phyloP scores from a whole-genome alignment of 1,140 invertebrate species.

The Samia ricini region DNA sequence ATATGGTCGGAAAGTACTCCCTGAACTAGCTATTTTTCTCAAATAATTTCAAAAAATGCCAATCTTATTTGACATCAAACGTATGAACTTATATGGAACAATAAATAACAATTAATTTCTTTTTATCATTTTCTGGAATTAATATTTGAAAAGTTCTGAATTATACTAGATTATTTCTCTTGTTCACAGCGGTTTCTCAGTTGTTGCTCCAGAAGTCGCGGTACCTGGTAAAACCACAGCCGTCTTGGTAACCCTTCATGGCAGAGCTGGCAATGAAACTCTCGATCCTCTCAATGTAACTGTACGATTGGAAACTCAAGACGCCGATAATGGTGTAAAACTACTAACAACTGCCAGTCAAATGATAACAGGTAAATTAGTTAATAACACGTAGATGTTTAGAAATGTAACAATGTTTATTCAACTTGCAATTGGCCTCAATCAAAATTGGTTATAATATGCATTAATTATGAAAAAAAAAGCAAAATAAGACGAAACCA shows the following conservation, averaged over 20 bases:
- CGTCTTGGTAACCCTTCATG: slow-evolving; percentile 79
- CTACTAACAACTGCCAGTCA: slow-evolving; percentile 66
- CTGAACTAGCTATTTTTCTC: no score
- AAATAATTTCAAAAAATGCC: no score
- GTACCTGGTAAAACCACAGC: slow-evolving; percentile 81
- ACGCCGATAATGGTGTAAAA: slow-evolving; percentile 65
- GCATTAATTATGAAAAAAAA: no score
- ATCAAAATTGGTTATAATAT: no score
- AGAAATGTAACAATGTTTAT: background rate
- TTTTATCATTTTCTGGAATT: background rate
- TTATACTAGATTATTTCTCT: slow-evolving; percentile 15
- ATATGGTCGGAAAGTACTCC: no score
- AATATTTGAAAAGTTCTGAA: no score
- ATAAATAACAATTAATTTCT: no score
- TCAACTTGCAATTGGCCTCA: no score
- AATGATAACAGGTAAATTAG: slow-evolving; percentile 66
- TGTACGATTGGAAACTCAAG: slow-evolving; percentile 72
- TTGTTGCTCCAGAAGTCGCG: slow-evolving; percentile 80
- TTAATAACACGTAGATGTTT: background rate
- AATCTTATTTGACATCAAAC: no score
- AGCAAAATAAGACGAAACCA: no score
- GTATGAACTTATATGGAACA: no score
- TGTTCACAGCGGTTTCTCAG: slow-evolving; percentile 79
- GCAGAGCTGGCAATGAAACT: slow-evolving; percentile 62
- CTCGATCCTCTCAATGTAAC: slow-evolving; percentile 78